A percentile compares a stretch with the other conserved stretches of the same genome.
These are phyloP conservation scores for Rhizoglyphus robini DNA, from an alignment of 1,140 invertebrate genomes.

Conservation along the genomic window DNA sequence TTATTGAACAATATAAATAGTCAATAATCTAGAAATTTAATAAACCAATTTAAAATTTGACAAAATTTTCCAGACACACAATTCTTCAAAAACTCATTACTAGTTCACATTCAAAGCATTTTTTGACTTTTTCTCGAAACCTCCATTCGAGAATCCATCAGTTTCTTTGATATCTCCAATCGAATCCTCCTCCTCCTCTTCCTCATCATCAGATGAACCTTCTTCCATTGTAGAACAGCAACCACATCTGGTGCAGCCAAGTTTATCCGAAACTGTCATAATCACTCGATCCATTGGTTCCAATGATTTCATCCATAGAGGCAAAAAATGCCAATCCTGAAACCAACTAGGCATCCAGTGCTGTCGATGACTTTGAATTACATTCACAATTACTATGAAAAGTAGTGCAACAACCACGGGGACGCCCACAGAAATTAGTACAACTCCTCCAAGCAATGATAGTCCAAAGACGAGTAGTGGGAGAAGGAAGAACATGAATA, in stretches of 20 bases:
- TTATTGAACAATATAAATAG: too few species aligned
- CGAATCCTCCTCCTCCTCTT: too few species aligned
- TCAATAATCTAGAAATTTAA: too few species aligned
- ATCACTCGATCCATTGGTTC: slow-evolving; percentile 35
- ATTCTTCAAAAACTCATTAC: too few species aligned
- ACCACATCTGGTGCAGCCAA: neutral
- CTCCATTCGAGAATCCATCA: too few species aligned
- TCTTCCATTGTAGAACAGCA: neutral
- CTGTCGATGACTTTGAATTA: slow-evolving; percentile 35
- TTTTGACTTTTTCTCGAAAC: too few species aligned
- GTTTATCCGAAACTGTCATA: neutral
- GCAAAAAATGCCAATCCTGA: slow-evolving; percentile 41
- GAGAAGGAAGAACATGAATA: slow-evolving; percentile 41
- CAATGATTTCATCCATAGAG: slow-evolving; percentile 37
- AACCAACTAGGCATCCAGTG: slow-evolving; percentile 35
- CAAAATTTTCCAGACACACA: too few species aligned
- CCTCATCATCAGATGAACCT: too few species aligned
- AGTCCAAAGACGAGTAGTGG: slow-evolving; percentile 38
- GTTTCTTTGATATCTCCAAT: too few species aligned
- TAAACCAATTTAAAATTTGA: too few species aligned
- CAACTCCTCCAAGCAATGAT: slow-evolving; percentile 30
- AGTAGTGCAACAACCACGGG: slow-evolving; percentile 32
- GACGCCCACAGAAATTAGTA: slow-evolving; percentile 29
- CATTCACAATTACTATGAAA: slow-evolving; percentile 31
- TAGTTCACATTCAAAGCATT: too few species aligned